phyloP scores from a whole-genome alignment of 1,140 invertebrate species.

The Delia radicum region DNA sequence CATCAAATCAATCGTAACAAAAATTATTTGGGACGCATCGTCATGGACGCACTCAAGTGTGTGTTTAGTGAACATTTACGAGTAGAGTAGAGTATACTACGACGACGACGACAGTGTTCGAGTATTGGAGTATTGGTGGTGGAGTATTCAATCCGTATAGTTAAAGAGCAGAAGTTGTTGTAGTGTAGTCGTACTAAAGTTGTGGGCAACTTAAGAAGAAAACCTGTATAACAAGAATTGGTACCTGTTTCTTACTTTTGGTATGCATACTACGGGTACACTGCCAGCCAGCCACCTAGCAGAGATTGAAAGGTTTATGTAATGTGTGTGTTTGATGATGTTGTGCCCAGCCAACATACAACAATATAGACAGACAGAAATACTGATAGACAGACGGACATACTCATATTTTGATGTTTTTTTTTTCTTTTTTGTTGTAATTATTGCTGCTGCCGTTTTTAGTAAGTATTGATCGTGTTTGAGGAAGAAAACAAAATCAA shows the following conservation, averaged over 20 bases:
- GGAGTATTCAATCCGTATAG: no score
- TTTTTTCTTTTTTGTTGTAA: not conserved
- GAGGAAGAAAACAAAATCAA: not conserved
- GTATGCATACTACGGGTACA: not conserved
- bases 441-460: not conserved
- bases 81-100: not conserved
- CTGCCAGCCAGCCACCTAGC: not conserved
- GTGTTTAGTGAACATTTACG: not conserved
- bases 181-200: not conserved
- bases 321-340: not conserved
- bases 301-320: slow-evolving; percentile 17
- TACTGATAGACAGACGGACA: not conserved
- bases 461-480: not conserved
- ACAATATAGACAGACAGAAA: not conserved
- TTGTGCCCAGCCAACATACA: not conserved
- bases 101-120: not conserved
- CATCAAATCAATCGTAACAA: slow-evolving; percentile 1
- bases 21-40: not conserved
- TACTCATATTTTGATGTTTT: not conserved
- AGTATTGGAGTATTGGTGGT: not conserved
- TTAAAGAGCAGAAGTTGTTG: not conserved
- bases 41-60: not conserved
- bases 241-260: slow-evolving; percentile 12
- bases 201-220: not conserved
- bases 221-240: slow-evolving; percentile 14